Evolutionary conservation across 2,888 invertebrate species (phyloP).

Genomic region (Zaprionus obscuricornis): DNA sequence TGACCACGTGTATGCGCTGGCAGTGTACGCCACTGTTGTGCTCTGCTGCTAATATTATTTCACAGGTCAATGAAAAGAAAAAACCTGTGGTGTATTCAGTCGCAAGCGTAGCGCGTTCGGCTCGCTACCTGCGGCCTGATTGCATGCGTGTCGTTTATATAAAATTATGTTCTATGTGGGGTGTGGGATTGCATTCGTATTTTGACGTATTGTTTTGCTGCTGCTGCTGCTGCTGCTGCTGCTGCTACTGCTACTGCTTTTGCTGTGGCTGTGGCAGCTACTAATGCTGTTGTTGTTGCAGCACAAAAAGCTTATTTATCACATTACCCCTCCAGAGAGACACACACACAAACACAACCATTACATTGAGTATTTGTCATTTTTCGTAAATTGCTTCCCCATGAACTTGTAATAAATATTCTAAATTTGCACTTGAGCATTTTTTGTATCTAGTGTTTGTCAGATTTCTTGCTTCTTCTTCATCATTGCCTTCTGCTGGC

Average conservation of each 20-base stretch:
- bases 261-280: not conserved
- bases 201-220: slow-evolving; percentile 52
- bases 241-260: slow-evolving; percentile 36
- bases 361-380: slow-evolving; percentile 43
- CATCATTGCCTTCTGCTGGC: slow-evolving; percentile 18
- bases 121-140: slow-evolving; percentile 37
- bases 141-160: slow-evolving; percentile 43
- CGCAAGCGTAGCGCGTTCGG: slow-evolving; percentile 43
- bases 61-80: slow-evolving; percentile 70
- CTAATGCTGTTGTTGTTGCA: too few species aligned
- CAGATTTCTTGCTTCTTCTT: slow-evolving; percentile 28
- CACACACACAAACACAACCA: slow-evolving; percentile 4
- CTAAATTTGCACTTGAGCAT: slow-evolving; percentile 65
- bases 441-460: slow-evolving; percentile 46
- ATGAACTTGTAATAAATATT: slow-evolving; percentile 72
- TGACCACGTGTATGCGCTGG: slow-evolving; percentile 43
- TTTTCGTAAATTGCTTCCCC: slow-evolving; percentile 45
- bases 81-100: slow-evolving; percentile 53
- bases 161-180: slow-evolving; percentile 29
- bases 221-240: slow-evolving; percentile 18
- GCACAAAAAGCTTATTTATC: slow-evolving; percentile 58
- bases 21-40: slow-evolving; percentile 50
- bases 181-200: slow-evolving; percentile 43
- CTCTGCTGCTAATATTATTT: slow-evolving; percentile 58
- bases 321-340: slow-evolving; percentile 29